Evolutionary conservation across 2,113 vertebrate genomes (phyloP), one percentile per base, ranked within the genome.

Genomic region (Electrona antarctica): DNA sequence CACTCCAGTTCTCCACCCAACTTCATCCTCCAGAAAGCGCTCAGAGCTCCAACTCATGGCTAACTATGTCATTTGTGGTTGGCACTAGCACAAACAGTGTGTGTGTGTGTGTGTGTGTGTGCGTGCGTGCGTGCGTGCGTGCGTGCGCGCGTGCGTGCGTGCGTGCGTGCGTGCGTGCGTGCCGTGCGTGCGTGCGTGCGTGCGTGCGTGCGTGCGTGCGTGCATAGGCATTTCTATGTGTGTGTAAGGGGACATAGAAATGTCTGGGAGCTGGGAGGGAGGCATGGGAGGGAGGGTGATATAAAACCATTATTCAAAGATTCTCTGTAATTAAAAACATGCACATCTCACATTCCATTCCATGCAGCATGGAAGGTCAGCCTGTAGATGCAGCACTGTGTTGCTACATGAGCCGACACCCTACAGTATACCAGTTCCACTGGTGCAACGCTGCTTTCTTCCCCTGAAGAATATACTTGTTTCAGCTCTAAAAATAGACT

Each of bases 31-130:
- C 11, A 7, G 64, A 11, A 69, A 45, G 64, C 50, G 49, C 46
- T 47, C 63, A 55, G 68, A 80, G 48, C 49, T 69, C 55, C 76
- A 76, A 41, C 61, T 68, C 57, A 75, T 81, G 74, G 76, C 29
- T 64, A 72, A 47, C 1, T 8, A 14, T 57, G 61, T 62, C 47
- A 55, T 49, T 65, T 67, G n/a, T 48, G 61, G 65, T 77, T 51
- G 8, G 0, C 14, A 60, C 69, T 29, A 28, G 33, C 33, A 41
- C 33, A 21, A 21, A 21, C 21, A 4, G 33, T 41, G 33, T 41
- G 33, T 6, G 33, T 6, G 3, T 90, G 91, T 78, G 87, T 74
- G 71, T 69, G 29, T 48, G 47, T 50, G 4, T 66, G 59, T 59
- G 57, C 11, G 57, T 33, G 57, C 33, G 8, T 59, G 7, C 8